These are phyloP conservation scores for Lutjanus argentimaculatus DNA, from an alignment of 2,797 vertebrate genomes.

Conservation along the genomic window DNA sequence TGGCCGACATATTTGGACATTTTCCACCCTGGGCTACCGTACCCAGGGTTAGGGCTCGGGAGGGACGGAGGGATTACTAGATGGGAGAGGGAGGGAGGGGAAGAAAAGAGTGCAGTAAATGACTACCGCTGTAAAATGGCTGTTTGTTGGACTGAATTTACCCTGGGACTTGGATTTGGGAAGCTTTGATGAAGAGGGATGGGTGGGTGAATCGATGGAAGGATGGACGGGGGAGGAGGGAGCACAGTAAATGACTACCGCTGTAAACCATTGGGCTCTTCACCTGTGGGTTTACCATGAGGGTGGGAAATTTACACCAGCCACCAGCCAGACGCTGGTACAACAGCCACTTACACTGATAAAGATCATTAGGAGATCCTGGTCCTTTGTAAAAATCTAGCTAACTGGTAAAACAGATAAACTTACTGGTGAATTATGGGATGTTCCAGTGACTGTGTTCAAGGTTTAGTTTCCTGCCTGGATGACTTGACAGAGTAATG, in stretches of 20 bases:
- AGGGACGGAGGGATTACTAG: conserved; percentile 73
- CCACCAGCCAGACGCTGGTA: conserved; percentile 47
- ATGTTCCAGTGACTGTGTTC: conserved; percentile 18
- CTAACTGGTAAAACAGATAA: conserved; percentile 6
- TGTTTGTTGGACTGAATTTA: conserved; percentile 76
- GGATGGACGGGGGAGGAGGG: not conserved
- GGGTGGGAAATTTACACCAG: conserved; percentile 57
- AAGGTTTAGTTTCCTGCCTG: conserved; percentile 34
- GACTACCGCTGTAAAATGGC: conserved; percentile 75
- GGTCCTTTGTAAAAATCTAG: conserved; percentile 13
- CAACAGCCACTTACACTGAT: conserved; percentile 60
- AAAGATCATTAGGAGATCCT: conserved; percentile 24
- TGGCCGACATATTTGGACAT: conserved; percentile 74
- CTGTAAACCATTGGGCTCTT: conserved; percentile 64
- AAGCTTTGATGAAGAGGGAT: conserved; percentile 40
- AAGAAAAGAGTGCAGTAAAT: conserved; percentile 73
- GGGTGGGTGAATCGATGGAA: conserved; percentile 18
- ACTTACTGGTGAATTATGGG: conserved; percentile 22
- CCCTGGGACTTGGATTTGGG: conserved; percentile 61
- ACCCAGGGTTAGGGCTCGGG: conserved; percentile 64
- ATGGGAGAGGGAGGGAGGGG: conserved; percentile 83
- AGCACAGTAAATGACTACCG: conserved; percentile 37
- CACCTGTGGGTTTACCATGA: conserved; percentile 42
- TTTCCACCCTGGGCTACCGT: conserved; percentile 71
- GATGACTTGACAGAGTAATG: conserved; percentile 23